Evolutionary conservation across 2,113 vertebrate genomes (phyloP), one percentile per base, ranked within the genome.

Genomic region (Heterotis niloticus): DNA sequence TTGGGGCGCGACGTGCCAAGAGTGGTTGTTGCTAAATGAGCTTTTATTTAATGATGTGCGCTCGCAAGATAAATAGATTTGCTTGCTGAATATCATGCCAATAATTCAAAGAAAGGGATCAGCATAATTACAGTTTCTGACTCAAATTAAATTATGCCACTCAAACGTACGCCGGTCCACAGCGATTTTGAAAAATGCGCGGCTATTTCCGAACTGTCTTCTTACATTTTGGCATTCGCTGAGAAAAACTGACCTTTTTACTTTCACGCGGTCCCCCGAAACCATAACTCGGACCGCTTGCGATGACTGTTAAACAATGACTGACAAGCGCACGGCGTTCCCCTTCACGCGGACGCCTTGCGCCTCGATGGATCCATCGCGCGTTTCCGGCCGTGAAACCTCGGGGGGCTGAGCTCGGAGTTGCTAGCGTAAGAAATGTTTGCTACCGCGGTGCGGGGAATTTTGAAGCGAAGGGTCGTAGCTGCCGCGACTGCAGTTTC

Each of bases 21-120:
- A 23, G 64, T 10, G 74, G 3, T 20, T 64, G n/a, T 18, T 77
- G 71, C 57, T 60, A 64, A 64, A 77, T 77, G 77, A 77, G 75
- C 75, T 64, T 72, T 77, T 44, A 60, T 77, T 75, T 77, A 68
- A 81, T 81, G 23, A 77, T 74, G 56, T 81, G 75, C 64, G 24
- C 72, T 77, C 64, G 66, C 17, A 56, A 77, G 57, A 77, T 62
- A 77, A 77, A 77, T 81, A 34, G 64, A 70, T 77, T 70, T 81
- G 34, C 75, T 70, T 77, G 67, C 56, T 64, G 77, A 81, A 77
- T 70, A 77, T 77, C 52, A 65, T 73, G 64, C 75, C 59, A 68
- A 54, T 65, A 72, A 77, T 72, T 71, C 64, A 57, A 77, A 56
- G 59, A 81, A 81, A 52, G 75, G 28, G n/a, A 72, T 69, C 64